A percentile compares a stretch with the other conserved stretches of the same genome.
phyloP scores from a whole-genome alignment of 2,888 invertebrate species.

The Tanypteryx hageni region DNA sequence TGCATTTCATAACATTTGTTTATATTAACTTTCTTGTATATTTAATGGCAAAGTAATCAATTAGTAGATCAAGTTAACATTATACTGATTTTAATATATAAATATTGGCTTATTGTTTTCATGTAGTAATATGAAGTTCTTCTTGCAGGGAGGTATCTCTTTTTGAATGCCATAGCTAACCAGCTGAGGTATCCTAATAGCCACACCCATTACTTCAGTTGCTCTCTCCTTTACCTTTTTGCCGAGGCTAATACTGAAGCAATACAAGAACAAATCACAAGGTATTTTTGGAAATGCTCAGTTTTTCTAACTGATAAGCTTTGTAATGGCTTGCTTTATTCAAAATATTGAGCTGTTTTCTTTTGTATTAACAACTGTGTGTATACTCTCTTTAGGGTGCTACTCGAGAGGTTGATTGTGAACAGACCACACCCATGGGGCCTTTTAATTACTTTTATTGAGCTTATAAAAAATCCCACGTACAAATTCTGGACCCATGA shows the following conservation, averaged over 20 bases:
- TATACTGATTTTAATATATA: too few species aligned
- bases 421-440: constrained; percentile 99
- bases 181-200: constrained; percentile 99
- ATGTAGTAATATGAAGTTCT: constrained; percentile 17
- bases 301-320: neutral
- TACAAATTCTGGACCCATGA: constrained; percentile 99
- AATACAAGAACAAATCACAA: constrained; percentile 98
- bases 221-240: constrained; percentile 96
- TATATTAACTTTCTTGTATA: too few species aligned
- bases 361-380: constrained; percentile 19
- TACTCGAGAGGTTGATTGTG: constrained; percentile 97
- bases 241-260: constrained; percentile 98
- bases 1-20: too few species aligned
- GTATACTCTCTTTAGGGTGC: constrained; percentile 79
- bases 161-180: constrained; percentile 99
- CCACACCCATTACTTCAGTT: constrained; percentile 99
- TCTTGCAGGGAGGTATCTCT: constrained; percentile 85
- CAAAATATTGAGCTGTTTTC: neutral
- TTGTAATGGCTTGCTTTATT: neutral
- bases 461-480: constrained; percentile 97
- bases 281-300: constrained; percentile 71
- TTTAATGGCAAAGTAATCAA: too few species aligned
- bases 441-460: constrained; percentile 97
- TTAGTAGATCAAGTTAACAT: too few species aligned
- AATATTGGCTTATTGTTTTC: too few species aligned